Base-by-base conservation (phyloP, 2,113 vertebrate species). In the Ictidomys tridecemlineatus region DNA sequence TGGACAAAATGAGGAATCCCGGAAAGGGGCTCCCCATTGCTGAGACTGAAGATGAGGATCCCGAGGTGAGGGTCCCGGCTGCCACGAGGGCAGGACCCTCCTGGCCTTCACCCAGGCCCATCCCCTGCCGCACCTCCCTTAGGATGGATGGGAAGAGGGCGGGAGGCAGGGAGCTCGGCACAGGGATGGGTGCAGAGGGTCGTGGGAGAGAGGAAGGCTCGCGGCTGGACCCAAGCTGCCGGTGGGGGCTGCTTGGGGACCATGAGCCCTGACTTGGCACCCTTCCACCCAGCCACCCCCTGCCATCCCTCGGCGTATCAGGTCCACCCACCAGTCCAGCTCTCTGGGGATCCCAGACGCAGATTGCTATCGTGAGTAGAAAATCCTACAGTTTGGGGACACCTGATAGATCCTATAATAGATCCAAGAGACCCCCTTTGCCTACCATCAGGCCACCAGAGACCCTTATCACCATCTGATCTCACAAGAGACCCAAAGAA, bases 301-400 rank as follows among this genome's bases (percentile, higher is more conserved):
- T 4, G 98, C 98, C 2, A 98, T 99, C 48, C 97, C 99, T 7
- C 99, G 98, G 87, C 98, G 99, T 92, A 99, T 99, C 94, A 98
- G 98, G 88, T 99, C 99, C 1, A 99, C 99, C 37, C 99, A 99
- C 97, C 98, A 98, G 96, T 98, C 99, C 98, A 98, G 98, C 88
- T 98, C 97, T 5, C 98, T 99, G 13, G 98, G 98, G 86, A 97
- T 99, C 91, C 99, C 99, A 2, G 98, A 98, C 63, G 99, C 99
- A 0, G 99, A 99, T 88, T 98, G 98, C 42, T 98, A 97, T 80
- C 97, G 99, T 99, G 96, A 98, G 99, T 98, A 95, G 16, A 95
- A 11, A 69, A 12, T 10, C 53, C 53, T 83, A 30, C 20, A 4
- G 6, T 39, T 11, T 37, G 63, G 87, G 34, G 34, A 86, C 37